Evolutionary conservation across 2,888 invertebrate species (phyloP).

Genomic region (Quadroppia sp.): DNA sequence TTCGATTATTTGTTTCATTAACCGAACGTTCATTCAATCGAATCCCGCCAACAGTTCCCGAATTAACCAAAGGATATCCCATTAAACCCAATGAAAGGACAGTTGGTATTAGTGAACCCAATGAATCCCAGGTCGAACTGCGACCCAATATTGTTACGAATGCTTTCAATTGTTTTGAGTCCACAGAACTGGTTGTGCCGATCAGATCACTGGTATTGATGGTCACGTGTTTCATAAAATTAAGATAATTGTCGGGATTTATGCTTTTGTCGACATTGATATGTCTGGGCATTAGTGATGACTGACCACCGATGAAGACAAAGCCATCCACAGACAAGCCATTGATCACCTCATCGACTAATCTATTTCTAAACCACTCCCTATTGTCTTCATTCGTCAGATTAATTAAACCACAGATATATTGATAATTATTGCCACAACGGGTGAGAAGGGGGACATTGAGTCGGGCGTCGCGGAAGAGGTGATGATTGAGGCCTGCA

Average conservation of each 20-base stretch:
- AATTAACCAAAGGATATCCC: slow-evolving; percentile 88
- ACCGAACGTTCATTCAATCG: slow-evolving; percentile 44
- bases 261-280: slow-evolving; percentile 64
- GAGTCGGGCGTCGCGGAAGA: slow-evolving; percentile 65
- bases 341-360: slow-evolving; percentile 65
- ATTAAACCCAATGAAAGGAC: slow-evolving; percentile 80
- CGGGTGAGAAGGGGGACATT: slow-evolving; percentile 68
- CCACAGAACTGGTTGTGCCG: slow-evolving; percentile 76
- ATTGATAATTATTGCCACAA: slow-evolving; percentile 63
- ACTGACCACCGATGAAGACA: slow-evolving; percentile 74
- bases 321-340: slow-evolving; percentile 66
- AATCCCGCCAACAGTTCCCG: slow-evolving; percentile 90
- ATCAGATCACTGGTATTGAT: slow-evolving; percentile 58
- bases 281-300: slow-evolving; percentile 79
- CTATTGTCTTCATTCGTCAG: slow-evolving; percentile 75
- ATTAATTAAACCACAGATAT: slow-evolving; percentile 74
- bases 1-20: slow-evolving; percentile 58
- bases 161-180: slow-evolving; percentile 74
- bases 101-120: slow-evolving; percentile 76
- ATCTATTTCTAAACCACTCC: slow-evolving; percentile 71
- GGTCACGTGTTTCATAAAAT: slow-evolving; percentile 47
- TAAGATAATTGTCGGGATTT: slow-evolving; percentile 79
- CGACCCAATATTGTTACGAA: slow-evolving; percentile 81
- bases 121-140: slow-evolving; percentile 74
- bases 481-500: slow-evolving; percentile 14